phyloP scores from a whole-genome alignment of 2,113 vertebrate species.

The Lasiurus borealis region DNA sequence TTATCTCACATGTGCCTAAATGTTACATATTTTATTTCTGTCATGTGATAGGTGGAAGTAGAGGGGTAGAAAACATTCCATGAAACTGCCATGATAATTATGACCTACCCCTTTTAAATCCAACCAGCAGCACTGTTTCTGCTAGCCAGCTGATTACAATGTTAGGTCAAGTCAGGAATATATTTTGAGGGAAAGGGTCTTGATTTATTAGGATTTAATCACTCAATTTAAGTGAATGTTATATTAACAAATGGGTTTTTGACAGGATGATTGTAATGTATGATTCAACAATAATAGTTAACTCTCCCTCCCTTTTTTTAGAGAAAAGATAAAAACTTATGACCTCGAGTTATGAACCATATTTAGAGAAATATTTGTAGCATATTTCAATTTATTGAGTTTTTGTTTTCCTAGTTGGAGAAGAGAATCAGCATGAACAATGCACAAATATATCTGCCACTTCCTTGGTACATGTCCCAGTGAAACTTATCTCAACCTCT shows the following conservation, averaged over 20 bases:
- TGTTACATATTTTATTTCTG: constrained; percentile 66
- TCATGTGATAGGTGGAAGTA: background rate
- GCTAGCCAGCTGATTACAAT: background rate
- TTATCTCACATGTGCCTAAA: constrained; percentile 17
- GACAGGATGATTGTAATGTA: background rate
- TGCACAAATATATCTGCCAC: background rate
- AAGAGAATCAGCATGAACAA: background rate
- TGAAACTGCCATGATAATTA: constrained; percentile 3
- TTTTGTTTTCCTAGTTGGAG: background rate
- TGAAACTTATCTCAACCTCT: background rate
- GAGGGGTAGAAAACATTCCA: background rate
- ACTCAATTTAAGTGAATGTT: background rate
- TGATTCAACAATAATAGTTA: background rate
- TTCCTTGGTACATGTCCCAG: background rate
- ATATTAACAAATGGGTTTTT: constrained; percentile 55
- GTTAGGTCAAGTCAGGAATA: constrained; percentile 33
- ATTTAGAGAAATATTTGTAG: background rate
- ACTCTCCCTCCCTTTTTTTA: background rate
- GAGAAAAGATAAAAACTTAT: constrained; percentile 26
- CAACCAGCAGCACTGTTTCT: background rate
- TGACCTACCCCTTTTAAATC: background rate
- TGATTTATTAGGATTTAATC: constrained; percentile 29
- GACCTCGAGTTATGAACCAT: background rate
- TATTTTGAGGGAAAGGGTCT: background rate
- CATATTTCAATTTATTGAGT: background rate